Conservation (phyloP, 1,140 invertebrate genomes). For the Aplysia californica region DNA sequence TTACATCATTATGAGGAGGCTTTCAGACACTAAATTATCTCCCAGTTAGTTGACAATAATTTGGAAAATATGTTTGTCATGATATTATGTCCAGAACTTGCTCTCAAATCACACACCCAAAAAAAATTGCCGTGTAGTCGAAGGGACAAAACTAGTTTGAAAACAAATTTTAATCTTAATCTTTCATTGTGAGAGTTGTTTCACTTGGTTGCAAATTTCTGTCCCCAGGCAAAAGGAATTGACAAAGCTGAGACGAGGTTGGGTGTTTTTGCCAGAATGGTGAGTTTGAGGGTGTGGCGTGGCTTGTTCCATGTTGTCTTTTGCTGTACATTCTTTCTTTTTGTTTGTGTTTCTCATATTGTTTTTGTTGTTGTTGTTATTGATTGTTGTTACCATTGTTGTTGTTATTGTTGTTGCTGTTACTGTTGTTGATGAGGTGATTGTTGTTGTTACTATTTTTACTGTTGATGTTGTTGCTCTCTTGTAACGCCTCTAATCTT, state of each 20-base stretch:
- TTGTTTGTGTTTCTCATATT: not conserved
- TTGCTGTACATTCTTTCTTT: not conserved
- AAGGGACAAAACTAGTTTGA: not conserved
- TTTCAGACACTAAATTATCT: too few relatives aligned
- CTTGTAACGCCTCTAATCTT: too few relatives aligned
- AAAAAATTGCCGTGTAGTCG: not conserved
- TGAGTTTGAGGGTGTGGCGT: not conserved
- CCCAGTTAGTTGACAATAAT: too few relatives aligned
- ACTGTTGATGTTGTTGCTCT: not conserved
- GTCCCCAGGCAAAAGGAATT: conserved; percentile 1
- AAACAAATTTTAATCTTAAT: too few relatives aligned
- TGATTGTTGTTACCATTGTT: not conserved
- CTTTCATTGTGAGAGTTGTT: too few relatives aligned
- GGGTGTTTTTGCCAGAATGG: conserved; percentile 21
- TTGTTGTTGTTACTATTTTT: not conserved
- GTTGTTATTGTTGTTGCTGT: not conserved
- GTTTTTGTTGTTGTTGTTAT: not conserved
- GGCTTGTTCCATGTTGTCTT: not conserved
- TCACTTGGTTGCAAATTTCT: not conserved
- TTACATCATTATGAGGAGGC: too few relatives aligned
- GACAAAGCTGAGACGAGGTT: conserved; percentile 16
- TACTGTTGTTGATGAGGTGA: too few relatives aligned
- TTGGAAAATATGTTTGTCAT: too few relatives aligned
- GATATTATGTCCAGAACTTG: too few relatives aligned
- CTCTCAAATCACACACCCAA: not conserved